Percentiles rank a stretch among this genome's conserved stretches.
Conservation (phyloP, 2,797 vertebrate genomes). For the Lepus oiostolus region DNA sequence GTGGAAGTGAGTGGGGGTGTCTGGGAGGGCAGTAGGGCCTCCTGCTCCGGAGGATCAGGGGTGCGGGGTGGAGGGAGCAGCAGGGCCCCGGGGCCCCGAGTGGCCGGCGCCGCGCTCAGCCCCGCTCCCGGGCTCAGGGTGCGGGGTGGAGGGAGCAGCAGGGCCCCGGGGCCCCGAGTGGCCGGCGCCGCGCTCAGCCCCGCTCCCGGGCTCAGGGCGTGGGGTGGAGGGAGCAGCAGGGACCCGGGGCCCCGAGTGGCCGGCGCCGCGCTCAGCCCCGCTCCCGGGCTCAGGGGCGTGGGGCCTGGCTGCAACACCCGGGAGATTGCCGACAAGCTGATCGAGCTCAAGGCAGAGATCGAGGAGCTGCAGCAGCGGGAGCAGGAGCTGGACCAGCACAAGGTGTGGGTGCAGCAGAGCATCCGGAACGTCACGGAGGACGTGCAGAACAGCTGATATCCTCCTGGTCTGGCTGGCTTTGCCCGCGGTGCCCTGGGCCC, state of each 20-base stretch:
- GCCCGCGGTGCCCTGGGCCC: neutral
- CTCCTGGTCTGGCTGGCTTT: constrained; percentile 86
- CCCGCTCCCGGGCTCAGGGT: constrained; percentile 7
- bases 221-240: no score
- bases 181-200: neutral
- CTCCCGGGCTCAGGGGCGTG: constrained; percentile 91
- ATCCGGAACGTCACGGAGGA: constrained; percentile 99
- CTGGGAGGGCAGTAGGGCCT: neutral
- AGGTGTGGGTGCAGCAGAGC: constrained; percentile 99
- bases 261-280: no score
- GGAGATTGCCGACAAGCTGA: constrained; percentile 98
- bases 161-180: neutral
- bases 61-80: neutral
- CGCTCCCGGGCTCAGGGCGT: neutral
- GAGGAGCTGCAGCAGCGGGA: constrained; percentile 96
- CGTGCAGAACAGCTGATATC: constrained; percentile 99
- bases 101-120: neutral
- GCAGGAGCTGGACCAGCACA: constrained; percentile 97
- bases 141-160: neutral
- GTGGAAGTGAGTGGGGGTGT: constrained; percentile 95
- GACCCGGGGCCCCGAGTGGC: no score
- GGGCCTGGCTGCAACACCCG: constrained; percentile 98
- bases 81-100: neutral
- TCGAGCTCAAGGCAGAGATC: constrained; percentile 97
- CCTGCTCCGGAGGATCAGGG: neutral